phyloP scores from a whole-genome alignment of 2,888 invertebrate species.

The Himalopsyche anomala region DNA sequence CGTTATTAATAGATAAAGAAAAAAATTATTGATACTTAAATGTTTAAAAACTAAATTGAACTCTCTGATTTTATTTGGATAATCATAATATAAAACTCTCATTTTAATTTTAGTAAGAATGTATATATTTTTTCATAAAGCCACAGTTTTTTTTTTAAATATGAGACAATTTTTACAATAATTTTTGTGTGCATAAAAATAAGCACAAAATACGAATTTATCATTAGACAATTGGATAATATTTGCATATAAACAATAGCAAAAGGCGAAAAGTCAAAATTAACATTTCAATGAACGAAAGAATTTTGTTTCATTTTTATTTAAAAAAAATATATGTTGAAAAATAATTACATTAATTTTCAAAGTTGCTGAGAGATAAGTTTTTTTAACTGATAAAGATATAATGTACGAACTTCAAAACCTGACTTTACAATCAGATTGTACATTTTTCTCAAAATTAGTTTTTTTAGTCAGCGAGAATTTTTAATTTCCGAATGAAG shows the following conservation, averaged over 20 bases:
- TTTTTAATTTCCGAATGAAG: slow-evolving; percentile 9
- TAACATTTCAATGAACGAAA: neutral
- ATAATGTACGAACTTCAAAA: neutral
- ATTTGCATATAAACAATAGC: neutral
- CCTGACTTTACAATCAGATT: slow-evolving; percentile 6
- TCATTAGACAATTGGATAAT: neutral
- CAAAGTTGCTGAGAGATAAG: neutral
- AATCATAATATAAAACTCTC: no score
- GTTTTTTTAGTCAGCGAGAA: neutral
- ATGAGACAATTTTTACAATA: no score
- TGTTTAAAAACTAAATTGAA: no score
- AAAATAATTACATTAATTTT: slow-evolving; percentile 10
- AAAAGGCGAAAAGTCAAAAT: neutral
- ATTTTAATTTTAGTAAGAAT: no score
- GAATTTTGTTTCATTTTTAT: neutral
- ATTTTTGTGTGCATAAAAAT: no score
- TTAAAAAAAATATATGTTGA: neutral
- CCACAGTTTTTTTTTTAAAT: no score
- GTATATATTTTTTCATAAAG: no score
- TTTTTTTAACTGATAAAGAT: neutral
- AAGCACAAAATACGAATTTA: no score
- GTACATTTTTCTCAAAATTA: neutral
- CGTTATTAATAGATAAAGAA: no score
- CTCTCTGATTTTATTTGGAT: no score
- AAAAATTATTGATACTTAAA: no score